phyloP scores from a whole-genome alignment of 2,797 vertebrate genomes.

The Sebastes miniatus region DNA sequence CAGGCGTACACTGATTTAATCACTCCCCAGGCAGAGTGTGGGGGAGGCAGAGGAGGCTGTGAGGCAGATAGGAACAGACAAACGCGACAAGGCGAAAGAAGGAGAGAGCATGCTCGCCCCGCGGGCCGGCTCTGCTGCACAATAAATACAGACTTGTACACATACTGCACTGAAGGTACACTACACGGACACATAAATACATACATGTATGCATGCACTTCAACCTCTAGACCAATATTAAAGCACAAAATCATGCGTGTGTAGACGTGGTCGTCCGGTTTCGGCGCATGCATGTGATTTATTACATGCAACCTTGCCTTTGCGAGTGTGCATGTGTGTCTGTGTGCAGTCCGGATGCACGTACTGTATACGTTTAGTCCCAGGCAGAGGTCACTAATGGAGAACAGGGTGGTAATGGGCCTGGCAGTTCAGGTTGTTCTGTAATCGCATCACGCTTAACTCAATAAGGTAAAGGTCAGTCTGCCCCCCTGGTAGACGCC shows the following conservation, averaged over 20 bases:
- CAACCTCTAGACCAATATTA: not conserved
- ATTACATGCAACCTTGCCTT: slow-evolving; percentile 38
- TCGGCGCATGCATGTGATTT: slow-evolving; percentile 5
- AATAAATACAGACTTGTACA: slow-evolving; percentile 64
- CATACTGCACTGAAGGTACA: slow-evolving; percentile 39
- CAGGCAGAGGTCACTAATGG: slow-evolving; percentile 75
- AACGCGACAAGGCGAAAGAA: slow-evolving; percentile 81
- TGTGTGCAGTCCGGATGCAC: slow-evolving; percentile 39
- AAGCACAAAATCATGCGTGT: not conserved
- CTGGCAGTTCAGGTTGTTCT: slow-evolving; percentile 68
- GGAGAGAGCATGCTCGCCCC: slow-evolving; percentile 63
- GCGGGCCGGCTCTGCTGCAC: slow-evolving; percentile 57
- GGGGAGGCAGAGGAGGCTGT: slow-evolving; percentile 77
- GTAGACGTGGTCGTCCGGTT: not conserved
- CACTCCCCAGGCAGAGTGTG: slow-evolving; percentile 79
- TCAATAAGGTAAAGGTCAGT: slow-evolving; percentile 78
- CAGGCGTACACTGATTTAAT: slow-evolving; percentile 82
- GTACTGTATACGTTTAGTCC: slow-evolving; percentile 53
- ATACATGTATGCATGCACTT: not conserved
- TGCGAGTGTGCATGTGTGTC: slow-evolving; percentile 19
- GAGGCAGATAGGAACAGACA: slow-evolving; percentile 84
- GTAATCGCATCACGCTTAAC: slow-evolving; percentile 80
- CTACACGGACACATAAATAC: slow-evolving; percentile 28
- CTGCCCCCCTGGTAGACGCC: slow-evolving; percentile 54
- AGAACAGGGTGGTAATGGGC: slow-evolving; percentile 74